Conservation (phyloP, 2,888 invertebrate genomes). For the Exephanes ischioxanthus region DNA sequence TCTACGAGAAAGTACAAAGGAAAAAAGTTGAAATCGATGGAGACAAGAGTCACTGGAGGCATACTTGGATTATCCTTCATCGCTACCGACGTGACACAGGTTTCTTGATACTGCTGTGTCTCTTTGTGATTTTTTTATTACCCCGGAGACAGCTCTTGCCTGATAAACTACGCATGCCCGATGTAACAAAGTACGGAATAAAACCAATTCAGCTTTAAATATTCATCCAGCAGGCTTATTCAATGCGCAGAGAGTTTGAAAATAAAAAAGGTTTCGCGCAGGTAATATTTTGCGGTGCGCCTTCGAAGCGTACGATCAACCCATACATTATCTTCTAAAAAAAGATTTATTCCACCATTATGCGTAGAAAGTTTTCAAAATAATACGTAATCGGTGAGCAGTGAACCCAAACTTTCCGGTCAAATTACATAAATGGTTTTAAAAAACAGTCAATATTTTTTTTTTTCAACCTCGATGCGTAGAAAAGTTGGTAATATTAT, state of each 20-base stretch:
- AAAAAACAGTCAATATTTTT: too few species aligned
- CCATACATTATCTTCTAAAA: constrained; percentile 31
- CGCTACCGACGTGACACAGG: constrained; percentile 25
- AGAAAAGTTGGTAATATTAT: background rate
- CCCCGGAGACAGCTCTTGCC: background rate
- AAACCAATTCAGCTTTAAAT: constrained; percentile 30
- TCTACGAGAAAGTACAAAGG: background rate
- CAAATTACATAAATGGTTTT: background rate
- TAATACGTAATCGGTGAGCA: background rate
- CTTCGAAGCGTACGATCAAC: constrained; percentile 3
- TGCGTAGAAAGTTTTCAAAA: constrained; percentile 29
- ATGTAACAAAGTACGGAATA: constrained; percentile 1
- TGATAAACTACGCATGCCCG: constrained; percentile 3
- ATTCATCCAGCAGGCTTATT: constrained; percentile 33
- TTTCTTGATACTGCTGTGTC: constrained; percentile 45
- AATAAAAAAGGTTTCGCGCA: background rate
- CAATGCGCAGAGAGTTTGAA: constrained; percentile 24
- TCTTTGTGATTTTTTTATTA: constrained; percentile 24
- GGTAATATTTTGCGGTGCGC: background rate
- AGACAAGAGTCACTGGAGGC: background rate
- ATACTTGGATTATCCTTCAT: constrained; percentile 55
- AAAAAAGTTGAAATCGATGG: background rate
- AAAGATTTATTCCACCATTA: constrained; percentile 25
- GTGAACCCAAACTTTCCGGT: background rate
- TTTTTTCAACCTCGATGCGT: background rate